Base-by-base conservation (phyloP, 2,797 vertebrate species). In the Malacoraja senta region DNA sequence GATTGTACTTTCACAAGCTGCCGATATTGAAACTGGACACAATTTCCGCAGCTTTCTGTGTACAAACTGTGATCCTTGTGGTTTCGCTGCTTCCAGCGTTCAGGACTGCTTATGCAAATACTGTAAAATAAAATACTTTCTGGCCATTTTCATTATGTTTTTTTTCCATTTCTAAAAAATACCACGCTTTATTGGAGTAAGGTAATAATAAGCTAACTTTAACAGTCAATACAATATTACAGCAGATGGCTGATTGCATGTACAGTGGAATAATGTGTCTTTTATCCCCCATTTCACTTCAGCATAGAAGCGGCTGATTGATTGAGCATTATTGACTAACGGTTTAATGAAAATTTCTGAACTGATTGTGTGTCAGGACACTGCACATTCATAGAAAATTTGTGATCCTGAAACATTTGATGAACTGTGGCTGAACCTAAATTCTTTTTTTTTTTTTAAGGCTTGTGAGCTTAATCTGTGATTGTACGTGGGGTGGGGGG, bases 191-290 rank as follows among this genome's bases (percentile, higher is more conserved):
- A 38, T 35, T 68, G 63, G n/a, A 88, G 61, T 68, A 21, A 19
- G 84, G 8, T 68, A 68, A 88, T 88, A 88, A 88, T 63, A 35
- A 88, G 63, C n/a, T 35, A 88, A 88, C 35, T 19, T 35, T 88
- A 68, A 88, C 84, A 88, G n/a, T 24, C 84, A 24, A 88, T 88
- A 88, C n/a, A 68, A 88, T 88, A 88, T 35, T 68, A 24, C 1
- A 35, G 63, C 84, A 88, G 84, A 88, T 88, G 84, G 84, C 63
- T 88, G 84, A 88, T 68, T 88, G 84, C 61, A 88, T 65, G 35
- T 88, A 88, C 84, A 68, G 84, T 88, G n/a, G 63, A 88, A 68
- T 88, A 68, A 88, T 88, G 84, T 88, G 19, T 68, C 21, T 63
- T 68, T 88, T 88, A 88, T 68, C 84, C 44, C 63, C 63, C 61